Conservation (phyloP, 1,140 invertebrate species). For the Tetramorium simillimum region DNA sequence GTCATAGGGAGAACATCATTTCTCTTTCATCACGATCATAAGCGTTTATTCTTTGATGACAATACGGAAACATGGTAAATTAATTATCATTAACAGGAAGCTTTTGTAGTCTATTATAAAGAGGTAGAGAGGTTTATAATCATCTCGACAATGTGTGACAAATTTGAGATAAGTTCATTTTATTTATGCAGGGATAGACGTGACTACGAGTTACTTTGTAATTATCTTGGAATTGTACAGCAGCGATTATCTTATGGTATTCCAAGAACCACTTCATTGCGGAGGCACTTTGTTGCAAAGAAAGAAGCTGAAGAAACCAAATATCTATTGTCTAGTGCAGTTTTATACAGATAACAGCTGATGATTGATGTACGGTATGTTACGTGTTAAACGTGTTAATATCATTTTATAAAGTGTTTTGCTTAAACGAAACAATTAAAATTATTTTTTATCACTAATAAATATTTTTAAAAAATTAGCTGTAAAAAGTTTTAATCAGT, state of each 20-base stretch:
- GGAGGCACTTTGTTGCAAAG: not conserved
- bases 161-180: not conserved
- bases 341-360: not conserved
- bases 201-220: not conserved
- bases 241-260: constrained; percentile 28
- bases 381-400: not conserved
- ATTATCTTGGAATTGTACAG: not conserved
- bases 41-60: not conserved
- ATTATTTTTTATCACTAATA: not conserved
- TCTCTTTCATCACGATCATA: not conserved
- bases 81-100: not conserved
- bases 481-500: not conserved
- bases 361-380: not conserved
- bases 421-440: not conserved
- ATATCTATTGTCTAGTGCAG: not conserved
- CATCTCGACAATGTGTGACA: not conserved
- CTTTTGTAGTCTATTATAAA: not conserved
- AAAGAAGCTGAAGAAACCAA: not conserved
- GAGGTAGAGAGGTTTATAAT: not conserved
- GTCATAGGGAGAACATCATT: not conserved
- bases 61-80: not conserved
- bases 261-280: not conserved
- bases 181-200: not conserved
- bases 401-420: not conserved
- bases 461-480: not conserved